Conservation (phyloP, 1,140 invertebrate species). For the Drosophila bipectinata region DNA sequence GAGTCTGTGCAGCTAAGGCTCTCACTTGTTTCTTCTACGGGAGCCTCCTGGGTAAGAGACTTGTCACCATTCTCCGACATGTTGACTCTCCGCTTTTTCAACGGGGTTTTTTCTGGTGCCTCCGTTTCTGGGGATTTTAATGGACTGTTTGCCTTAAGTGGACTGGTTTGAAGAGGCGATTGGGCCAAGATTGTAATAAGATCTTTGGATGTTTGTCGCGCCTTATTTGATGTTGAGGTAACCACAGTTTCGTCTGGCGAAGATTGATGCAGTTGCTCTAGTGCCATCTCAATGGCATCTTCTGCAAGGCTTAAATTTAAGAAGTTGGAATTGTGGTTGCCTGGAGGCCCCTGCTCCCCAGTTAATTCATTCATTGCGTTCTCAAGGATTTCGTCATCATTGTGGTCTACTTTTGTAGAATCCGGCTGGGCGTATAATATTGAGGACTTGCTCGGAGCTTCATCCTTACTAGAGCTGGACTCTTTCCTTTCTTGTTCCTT, state of each 20-base stretch:
- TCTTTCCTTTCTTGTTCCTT: not conserved
- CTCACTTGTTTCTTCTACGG: constrained; percentile 44
- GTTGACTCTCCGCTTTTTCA: constrained; percentile 43
- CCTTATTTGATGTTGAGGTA: constrained; percentile 61
- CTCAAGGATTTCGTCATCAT: constrained; percentile 36
- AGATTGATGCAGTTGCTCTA: constrained; percentile 54
- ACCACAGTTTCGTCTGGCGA: constrained; percentile 60
- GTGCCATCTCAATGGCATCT: constrained; percentile 53
- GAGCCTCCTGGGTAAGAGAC: constrained; percentile 23
- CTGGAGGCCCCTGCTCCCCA: not conserved
- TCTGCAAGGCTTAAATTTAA: constrained; percentile 35
- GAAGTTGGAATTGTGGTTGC: not conserved
- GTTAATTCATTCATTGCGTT: constrained; percentile 13
- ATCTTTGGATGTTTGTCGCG: constrained; percentile 28
- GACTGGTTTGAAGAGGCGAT: constrained; percentile 34
- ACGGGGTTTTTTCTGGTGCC: constrained; percentile 13
- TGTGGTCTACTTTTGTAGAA: constrained; percentile 62
- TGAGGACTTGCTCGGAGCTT: constrained; percentile 3
- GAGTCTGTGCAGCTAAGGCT: not conserved
- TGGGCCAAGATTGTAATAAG: constrained; percentile 32
- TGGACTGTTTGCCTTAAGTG: constrained; percentile 9
- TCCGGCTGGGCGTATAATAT: constrained; percentile 64
- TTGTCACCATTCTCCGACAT: not conserved
- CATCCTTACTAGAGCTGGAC: not conserved
- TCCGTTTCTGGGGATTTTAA: constrained; percentile 3